Evolutionary conservation across 2,113 vertebrate species (phyloP), one percentile per base, ranked within the genome.

Genomic region (Plectropomus leopardus): DNA sequence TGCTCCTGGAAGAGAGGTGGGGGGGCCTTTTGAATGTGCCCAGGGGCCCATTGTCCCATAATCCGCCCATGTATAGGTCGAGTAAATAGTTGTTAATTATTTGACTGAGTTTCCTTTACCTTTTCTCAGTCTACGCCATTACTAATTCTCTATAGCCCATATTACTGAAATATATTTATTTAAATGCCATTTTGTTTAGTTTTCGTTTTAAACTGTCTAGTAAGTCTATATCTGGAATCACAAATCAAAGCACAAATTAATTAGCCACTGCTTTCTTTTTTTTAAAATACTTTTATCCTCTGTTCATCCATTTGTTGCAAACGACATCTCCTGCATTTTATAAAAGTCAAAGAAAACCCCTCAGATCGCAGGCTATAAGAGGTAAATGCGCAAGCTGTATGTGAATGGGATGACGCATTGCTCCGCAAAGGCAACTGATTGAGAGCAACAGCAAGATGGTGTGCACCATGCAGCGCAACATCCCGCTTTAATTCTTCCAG

Each of bases 361-460:
- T 64, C 8, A 16, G 45, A 64, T 5, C 26, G 30, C 36, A 40
- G 36, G 36, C 36, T 26, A 45, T 13, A 21, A 50, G 44, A 45
- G 42, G 32, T 59, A 76, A 82, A 54, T 75, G 61, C 74, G 85
- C 82, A 87, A 30, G 42, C 73, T 67, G 75, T 42, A 59, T 63
- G 69, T 85, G 84, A 82, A 79, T 66, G 78, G 61, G 60, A 42
- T 57, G 84, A 86, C 47, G 82, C 82, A 76, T 70, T 45, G 76
- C 81, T 78, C 73, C 50, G 85, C 80, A 75, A 75, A 84, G 75
- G 76, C 73, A 51, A 64, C 71, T 86, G 85, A 85, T 84, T 76
- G 77, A 85, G 83, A 88, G 76, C 86, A 88, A 84, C 82, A 75
- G 80, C 76, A 75, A 85, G 91, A 85, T 76, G 79, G 80, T 87